Evolutionary conservation across 2,888 invertebrate genomes (phyloP).

Genomic region (Abrostola triplasia): DNA sequence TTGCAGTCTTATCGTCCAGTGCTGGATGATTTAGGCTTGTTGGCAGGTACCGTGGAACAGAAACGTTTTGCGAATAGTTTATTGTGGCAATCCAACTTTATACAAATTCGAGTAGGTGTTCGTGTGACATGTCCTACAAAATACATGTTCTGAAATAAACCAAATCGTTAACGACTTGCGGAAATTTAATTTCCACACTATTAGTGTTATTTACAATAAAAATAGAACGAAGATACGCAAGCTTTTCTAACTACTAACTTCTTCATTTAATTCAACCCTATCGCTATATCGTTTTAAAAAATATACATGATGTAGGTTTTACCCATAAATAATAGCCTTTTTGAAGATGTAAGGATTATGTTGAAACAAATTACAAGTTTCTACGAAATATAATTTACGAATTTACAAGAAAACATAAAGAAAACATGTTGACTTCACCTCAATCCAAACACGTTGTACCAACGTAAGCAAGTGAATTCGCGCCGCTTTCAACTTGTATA

Average conservation of each 20-base stretch:
- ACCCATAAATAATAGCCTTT: constrained; percentile 7
- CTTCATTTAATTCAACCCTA: no score
- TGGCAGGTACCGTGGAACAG: constrained; percentile 59
- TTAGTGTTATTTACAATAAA: constrained; percentile 34
- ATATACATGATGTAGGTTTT: constrained; percentile 13
- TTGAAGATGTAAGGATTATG: background rate
- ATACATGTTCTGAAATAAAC: constrained; percentile 36
- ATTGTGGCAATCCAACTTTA: constrained; percentile 55
- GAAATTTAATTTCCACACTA: constrained; percentile 36
- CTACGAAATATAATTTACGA: constrained; percentile 20
- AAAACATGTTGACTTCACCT: constrained; percentile 37
- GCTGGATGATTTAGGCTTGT: constrained; percentile 63
- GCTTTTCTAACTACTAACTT: no score
- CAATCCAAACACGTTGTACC: constrained; percentile 30
- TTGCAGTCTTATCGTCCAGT: constrained; percentile 50
- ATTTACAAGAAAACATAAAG: constrained; percentile 33
- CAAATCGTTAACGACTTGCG: constrained; percentile 41
- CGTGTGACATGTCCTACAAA: constrained; percentile 50
- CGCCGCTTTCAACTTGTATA: constrained; percentile 39
- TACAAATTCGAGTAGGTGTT: constrained; percentile 57
- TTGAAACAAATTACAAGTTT: constrained; percentile 15
- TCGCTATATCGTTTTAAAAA: constrained; percentile 3
- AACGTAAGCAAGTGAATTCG: constrained; percentile 25
- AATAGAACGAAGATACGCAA: no score
- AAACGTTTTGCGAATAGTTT: constrained; percentile 44